Evolutionary conservation across 1,140 invertebrate genomes (phyloP), one percentile per base, ranked within the genome.

Genomic region (Araneus ventricosus): DNA sequence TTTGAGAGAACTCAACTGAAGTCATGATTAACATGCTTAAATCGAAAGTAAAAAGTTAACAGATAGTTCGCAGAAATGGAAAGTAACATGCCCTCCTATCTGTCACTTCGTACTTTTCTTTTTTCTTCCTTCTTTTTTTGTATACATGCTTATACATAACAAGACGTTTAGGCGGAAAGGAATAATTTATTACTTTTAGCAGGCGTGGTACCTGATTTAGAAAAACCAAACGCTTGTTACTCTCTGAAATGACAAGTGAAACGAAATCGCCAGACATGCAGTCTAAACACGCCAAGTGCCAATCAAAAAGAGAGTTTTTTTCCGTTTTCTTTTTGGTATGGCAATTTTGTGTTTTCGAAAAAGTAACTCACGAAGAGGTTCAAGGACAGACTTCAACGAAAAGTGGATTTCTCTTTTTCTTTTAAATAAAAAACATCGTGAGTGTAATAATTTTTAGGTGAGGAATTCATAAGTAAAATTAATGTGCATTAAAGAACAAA

Each of bases 171-270:
- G 39, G 80, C 27, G 24, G 24, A 27, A 82, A 80, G 41, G 41
- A 82, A 27, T 82, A 45, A 45, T 82, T 82, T 82, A 82, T 82
- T 82, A 22, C 80, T 17, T 27, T n/a, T 30, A 82, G n/a, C 80
- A 82, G 80, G 80, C 80, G 80, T 82, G 70, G 70, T 37, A 39
- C 80, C 80, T 39, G 80, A 82, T 82, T 45, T 82, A 82, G 80
- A 27, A 82, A 82, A 82, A n/a, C 22, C 22, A 27, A 82, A 82
- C 39, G 80, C 80, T 45, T 82, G 80, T 82, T 45, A 82, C 80
- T 82, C 41, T 82, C 80, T 8, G 4, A 27, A 27, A n/a, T 41
- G 80, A 82, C 80, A 82, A 34, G 80, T 14, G 80, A 30, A n/a
- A 39, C 41, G 24, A 82, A 27, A n/a, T 82, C 37, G 22, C 24